Evolutionary conservation across 2,797 vertebrate species (phyloP), one percentile per base, ranked within the genome.

Genomic region (Liasis olivaceus): DNA sequence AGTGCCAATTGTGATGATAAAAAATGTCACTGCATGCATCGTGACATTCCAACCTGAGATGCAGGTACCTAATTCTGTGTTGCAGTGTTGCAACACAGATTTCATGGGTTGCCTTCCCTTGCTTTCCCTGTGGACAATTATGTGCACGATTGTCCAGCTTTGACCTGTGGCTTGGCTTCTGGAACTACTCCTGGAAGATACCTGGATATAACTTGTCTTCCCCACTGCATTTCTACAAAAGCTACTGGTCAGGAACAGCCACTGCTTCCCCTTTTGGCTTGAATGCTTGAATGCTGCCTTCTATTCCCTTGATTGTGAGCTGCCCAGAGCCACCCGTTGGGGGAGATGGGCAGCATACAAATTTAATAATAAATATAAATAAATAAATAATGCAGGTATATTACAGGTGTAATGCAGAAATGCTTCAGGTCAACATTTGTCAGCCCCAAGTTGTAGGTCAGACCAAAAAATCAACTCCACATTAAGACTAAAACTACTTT

Each of bases 1-100:
- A n/a, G 14, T 2, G 15, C 2, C 2, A 72, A 36, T 0, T 0
- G n/a, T 31, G 5, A 2, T 14, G 13, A 17, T 31, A 0, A n/a
- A 2, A 64, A 66, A n/a, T 9, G 11, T 1, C 64, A 13, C 28
- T n/a, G 64, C 59, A 60, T 20, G 20, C 59, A 5, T 20, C 15
- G 17, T 60, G 59, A 20, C 59, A 5, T 60, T 20, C 15, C 59
- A 60, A 60, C 59, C 15, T 5, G 15, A 15, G 17, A 5, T 60
- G 5, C 59, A 60, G 59, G 59, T 60, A 20, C 5, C 5, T 3
- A 20, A 60, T 15, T 60, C 59, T 66, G 13, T 26, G 0, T 14
- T 14, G 64, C 64, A 66, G 51, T 51, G 51, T 51, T 51, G 51
- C 51, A 51, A 51, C 51, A 51, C 51, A 4, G 12, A 4, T 5